These are phyloP conservation scores for Archilochus colubris DNA, from an alignment of 2,113 vertebrate genomes.

Conservation along the genomic window DNA sequence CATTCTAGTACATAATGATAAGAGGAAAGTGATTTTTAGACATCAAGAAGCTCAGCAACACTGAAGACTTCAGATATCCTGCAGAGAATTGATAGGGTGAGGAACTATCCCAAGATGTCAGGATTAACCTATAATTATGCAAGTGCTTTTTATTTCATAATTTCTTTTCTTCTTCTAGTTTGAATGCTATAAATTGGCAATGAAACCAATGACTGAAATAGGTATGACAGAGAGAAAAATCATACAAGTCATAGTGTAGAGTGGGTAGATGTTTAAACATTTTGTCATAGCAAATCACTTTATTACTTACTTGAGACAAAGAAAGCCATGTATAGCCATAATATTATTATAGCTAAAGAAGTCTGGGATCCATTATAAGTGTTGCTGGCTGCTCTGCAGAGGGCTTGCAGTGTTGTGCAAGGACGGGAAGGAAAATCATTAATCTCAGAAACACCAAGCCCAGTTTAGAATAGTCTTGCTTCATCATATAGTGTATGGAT, in stretches of 20 bases:
- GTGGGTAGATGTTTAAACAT: neutral
- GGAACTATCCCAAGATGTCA: neutral
- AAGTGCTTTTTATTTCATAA: neutral
- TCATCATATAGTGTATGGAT: neutral
- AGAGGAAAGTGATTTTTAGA: neutral
- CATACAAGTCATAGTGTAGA: neutral
- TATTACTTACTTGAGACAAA: slow-evolving; percentile 31
- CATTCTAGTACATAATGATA: neutral
- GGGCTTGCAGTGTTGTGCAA: neutral
- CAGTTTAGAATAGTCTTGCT: neutral
- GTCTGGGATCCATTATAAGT: slow-evolving; percentile 20
- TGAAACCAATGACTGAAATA: neutral
- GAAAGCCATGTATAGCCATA: slow-evolving; percentile 41
- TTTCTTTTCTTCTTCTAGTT: neutral
- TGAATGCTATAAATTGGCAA: neutral
- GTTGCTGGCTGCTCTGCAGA: neutral
- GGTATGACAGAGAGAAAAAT: neutral
- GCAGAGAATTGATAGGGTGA: neutral
- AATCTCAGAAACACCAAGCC: neutral
- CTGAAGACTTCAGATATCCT: too few relatives aligned
- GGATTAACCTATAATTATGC: neutral
- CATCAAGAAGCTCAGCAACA: neutral
- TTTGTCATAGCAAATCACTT: neutral
- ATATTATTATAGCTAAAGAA: neutral
- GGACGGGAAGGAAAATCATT: neutral